These are phyloP conservation scores for Nebria brevicollis DNA, from an alignment of 2,888 invertebrate species.

Conservation along the genomic window DNA sequence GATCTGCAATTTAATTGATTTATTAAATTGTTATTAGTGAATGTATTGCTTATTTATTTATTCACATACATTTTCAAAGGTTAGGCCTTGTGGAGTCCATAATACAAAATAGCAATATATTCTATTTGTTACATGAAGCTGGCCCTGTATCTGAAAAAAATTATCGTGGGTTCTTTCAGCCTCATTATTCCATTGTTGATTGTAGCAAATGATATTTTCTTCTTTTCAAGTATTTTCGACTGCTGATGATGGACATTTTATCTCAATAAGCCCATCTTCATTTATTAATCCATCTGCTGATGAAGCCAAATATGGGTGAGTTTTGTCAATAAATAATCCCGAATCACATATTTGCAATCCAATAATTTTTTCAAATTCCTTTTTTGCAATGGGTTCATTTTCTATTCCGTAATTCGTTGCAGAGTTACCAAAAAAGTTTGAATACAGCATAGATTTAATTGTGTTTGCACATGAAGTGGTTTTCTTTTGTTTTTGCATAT, in stretches of 20 bases:
- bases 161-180: no score
- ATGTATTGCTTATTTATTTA: no score
- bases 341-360: conserved; percentile 22
- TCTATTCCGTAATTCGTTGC: conserved; percentile 33
- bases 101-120: no score
- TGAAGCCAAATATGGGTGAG: conserved; percentile 36
- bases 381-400: conserved; percentile 21
- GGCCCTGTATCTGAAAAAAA: no score
- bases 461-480: conserved; percentile 42
- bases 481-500: conserved; percentile 48
- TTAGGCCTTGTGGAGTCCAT: no score
- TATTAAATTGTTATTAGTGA: no score
- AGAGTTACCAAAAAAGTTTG: conserved; percentile 29
- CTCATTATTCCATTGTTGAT: no score
- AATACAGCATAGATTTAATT: conserved; percentile 30
- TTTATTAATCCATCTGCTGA: conserved; percentile 46
- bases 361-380: conserved; percentile 7
- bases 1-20: no score
- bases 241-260: conserved; percentile 39
- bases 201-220: no score
- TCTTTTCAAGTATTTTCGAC: no score
- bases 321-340: conserved; percentile 46
- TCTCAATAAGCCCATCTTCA: conserved; percentile 37
- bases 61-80: no score
- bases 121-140: no score